phyloP scores from a whole-genome alignment of 2,113 vertebrate genomes.

The Cephalopterus ornatus region DNA sequence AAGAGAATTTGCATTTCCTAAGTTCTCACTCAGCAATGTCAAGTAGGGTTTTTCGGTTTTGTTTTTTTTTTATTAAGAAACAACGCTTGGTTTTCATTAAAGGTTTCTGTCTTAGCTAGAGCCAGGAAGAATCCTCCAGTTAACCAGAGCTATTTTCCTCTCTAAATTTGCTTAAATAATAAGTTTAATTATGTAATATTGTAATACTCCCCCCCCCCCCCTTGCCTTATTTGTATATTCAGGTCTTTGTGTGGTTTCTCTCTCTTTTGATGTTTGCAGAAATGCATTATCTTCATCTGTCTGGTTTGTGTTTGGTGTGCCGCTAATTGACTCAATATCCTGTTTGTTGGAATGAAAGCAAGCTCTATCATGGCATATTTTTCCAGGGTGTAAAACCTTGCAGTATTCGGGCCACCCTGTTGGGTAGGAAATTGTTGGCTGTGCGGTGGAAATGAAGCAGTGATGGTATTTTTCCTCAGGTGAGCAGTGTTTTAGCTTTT shows the following conservation, averaged over 20 bases:
- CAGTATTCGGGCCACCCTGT: not conserved
- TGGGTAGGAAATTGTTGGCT: not conserved
- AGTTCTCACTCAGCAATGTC: not conserved
- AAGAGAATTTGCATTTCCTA: slow-evolving; percentile 22
- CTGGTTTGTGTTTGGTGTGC: slow-evolving; percentile 57
- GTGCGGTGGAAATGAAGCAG: not conserved
- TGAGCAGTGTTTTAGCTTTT: not conserved
- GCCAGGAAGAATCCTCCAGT: slow-evolving; percentile 11
- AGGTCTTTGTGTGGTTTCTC: slow-evolving; percentile 51
- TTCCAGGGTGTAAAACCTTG: slow-evolving; percentile 34
- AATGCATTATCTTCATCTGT: slow-evolving; percentile 68
- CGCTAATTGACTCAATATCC: slow-evolving; percentile 66
- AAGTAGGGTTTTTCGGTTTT: not conserved
- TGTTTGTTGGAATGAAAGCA: slow-evolving; percentile 25
- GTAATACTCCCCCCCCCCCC: not conserved
- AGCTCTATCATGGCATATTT: not conserved
- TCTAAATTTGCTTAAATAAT: slow-evolving; percentile 12
- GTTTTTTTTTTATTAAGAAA: slow-evolving; percentile 17
- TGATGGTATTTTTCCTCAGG: not conserved
- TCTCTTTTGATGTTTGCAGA: slow-evolving; percentile 65
- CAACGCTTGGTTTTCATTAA: not conserved
- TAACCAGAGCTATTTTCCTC: slow-evolving; percentile 19
- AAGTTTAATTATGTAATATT: slow-evolving; percentile 13
- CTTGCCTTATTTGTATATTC: slow-evolving; percentile 22
- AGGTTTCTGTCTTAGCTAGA: not conserved